Evolutionary conservation across 2,888 invertebrate species (phyloP).

Genomic region (Agrotis segetum): DNA sequence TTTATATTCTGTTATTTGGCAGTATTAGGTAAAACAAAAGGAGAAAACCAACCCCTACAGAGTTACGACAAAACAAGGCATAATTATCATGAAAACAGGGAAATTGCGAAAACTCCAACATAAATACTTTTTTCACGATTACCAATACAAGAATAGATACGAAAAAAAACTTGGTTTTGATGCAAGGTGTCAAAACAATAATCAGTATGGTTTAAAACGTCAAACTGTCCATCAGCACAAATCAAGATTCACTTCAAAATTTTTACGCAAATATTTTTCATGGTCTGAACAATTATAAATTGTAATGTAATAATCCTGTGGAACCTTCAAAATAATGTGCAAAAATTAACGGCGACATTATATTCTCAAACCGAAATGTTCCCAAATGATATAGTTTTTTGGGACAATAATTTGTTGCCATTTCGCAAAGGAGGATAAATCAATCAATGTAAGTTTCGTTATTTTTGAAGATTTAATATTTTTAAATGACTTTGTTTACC

Average conservation of each 20-base stretch:
- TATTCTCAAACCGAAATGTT: conserved; percentile 46
- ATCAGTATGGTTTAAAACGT: conserved; percentile 67
- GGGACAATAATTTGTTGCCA: conserved; percentile 50
- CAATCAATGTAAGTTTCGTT: conserved; percentile 44
- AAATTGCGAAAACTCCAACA: not conserved
- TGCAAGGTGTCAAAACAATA: conserved; percentile 36
- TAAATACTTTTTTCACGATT: conserved; percentile 29
- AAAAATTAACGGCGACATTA: conserved; percentile 33
- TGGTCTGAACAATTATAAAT: not conserved
- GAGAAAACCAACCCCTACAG: no score
- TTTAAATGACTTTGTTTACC: not conserved
- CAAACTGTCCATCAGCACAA: conserved; percentile 20
- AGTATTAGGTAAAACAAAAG: no score
- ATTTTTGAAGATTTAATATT: not conserved
- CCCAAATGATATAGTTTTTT: conserved; percentile 37
- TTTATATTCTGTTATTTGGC: no score
- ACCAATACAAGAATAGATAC: not conserved
- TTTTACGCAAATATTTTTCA: not conserved
- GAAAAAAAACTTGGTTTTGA: conserved; percentile 20
- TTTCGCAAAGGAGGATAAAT: conserved; percentile 46
- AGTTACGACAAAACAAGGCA: no score
- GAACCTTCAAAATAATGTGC: conserved; percentile 54
- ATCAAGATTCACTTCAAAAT: not conserved
- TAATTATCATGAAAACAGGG: no score
- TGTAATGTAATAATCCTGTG: not conserved